These are phyloP conservation scores for Cherax destructor DNA, from an alignment of 1,140 invertebrate species.

Conservation along the genomic window DNA sequence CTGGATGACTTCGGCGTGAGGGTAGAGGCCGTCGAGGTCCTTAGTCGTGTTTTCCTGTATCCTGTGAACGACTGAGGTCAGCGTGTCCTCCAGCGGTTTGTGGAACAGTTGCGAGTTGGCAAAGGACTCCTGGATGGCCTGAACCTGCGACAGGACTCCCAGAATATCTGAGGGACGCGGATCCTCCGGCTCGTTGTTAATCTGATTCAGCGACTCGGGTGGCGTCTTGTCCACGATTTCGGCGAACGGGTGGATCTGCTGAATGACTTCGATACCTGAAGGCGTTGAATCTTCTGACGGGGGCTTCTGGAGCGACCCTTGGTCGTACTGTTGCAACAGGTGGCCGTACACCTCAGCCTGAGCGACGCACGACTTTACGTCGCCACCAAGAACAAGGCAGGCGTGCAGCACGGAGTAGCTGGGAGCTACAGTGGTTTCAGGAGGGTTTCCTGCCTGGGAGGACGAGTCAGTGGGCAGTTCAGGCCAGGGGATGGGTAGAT, in stretches of 20 bases:
- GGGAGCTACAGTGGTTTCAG: conserved; percentile 24
- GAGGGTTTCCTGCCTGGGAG: not conserved
- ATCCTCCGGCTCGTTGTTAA: not conserved
- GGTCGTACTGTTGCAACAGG: conserved; percentile 24
- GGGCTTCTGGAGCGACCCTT: conserved; percentile 9
- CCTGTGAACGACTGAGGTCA: not conserved
- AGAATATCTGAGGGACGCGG: not conserved
- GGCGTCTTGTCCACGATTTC: not conserved
- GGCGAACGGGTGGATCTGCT: conserved; percentile 25
- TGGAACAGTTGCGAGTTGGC: not conserved
- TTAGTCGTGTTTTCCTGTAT: not conserved
- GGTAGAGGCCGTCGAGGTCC: not conserved
- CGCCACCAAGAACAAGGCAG: conserved; percentile 50
- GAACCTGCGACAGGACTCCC: conserved; percentile 7
- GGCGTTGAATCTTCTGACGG: conserved; percentile 37
- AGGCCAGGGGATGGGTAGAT: conserved; percentile 10
- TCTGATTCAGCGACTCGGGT: not conserved
- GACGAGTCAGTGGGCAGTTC: not conserved
- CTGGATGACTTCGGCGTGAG: not conserved
- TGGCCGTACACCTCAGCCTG: conserved; percentile 44
- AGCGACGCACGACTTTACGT: conserved; percentile 52
- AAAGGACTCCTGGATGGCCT: conserved; percentile 23
- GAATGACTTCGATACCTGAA: conserved; percentile 3
- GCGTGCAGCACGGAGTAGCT: conserved; percentile 57
- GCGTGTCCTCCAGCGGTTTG: not conserved